Conservation (phyloP, 2,797 vertebrate species). For the Hoplostethus mediterraneus region DNA sequence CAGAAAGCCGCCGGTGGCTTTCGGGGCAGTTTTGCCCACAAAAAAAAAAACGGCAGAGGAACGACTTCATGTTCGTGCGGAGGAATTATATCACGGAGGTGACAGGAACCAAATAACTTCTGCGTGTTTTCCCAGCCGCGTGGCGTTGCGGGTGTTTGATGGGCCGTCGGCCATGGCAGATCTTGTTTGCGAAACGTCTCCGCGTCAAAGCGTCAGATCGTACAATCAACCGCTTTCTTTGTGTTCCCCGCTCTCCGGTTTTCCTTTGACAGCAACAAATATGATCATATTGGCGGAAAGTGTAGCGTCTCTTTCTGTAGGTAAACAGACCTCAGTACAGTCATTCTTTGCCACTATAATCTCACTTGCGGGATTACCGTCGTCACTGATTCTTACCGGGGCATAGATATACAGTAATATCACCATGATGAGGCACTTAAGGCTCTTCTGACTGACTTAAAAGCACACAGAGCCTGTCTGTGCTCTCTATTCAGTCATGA, state of each 20-base stretch:
- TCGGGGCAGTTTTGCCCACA: conserved; percentile 56
- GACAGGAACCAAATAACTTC: conserved; percentile 65
- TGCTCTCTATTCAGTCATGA: conserved; percentile 52
- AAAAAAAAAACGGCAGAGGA: conserved; percentile 37
- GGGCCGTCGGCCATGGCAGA: conserved; percentile 33
- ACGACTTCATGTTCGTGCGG: conserved; percentile 64
- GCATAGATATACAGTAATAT: conserved; percentile 42
- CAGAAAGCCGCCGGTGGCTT: conserved; percentile 62
- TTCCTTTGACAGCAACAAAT: conserved; percentile 32
- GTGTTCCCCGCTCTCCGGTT: conserved; percentile 18
- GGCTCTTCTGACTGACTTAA: conserved; percentile 41
- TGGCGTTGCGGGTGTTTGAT: conserved; percentile 37
- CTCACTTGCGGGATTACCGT: conserved; percentile 59
- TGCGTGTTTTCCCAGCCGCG: conserved; percentile 20
- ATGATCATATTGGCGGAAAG: conserved; percentile 9
- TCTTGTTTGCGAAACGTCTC: conserved; percentile 19
- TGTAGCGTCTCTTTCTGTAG: conserved; percentile 22
- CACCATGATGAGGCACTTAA: conserved; percentile 58
- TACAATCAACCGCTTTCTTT: conserved; percentile 17
- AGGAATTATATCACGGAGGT: conserved; percentile 55
- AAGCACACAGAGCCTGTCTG: conserved; percentile 43
- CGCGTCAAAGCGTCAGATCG: conserved; percentile 24
- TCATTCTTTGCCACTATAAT: conserved; percentile 39
- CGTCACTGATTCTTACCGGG: conserved; percentile 38
- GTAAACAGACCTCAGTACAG: conserved; percentile 42